These are phyloP conservation scores for Oligia fasciuncula DNA, from an alignment of 2,888 invertebrate species.

Conservation along the genomic window DNA sequence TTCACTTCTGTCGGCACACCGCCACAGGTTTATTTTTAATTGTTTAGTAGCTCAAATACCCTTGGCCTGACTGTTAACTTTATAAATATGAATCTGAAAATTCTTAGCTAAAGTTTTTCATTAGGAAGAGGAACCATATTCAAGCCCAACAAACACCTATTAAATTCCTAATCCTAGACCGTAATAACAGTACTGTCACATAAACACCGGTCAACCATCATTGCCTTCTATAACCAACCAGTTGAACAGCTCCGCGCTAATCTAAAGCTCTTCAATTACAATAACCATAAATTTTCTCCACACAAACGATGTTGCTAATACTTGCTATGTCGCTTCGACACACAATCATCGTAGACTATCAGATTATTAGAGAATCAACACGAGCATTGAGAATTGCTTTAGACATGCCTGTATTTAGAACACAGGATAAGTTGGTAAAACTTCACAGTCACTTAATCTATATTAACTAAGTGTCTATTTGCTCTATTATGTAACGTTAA, in stretches of 20 bases:
- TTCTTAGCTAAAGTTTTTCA: no score
- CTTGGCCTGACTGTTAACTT: not conserved
- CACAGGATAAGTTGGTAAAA: not conserved
- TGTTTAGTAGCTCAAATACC: not conserved
- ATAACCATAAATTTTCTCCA: slow-evolving; percentile 25
- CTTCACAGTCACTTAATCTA: no score
- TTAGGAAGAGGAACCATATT: not conserved
- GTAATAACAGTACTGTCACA: slow-evolving; percentile 10
- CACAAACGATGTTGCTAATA: slow-evolving; percentile 17
- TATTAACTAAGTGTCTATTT: no score
- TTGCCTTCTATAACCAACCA: not conserved
- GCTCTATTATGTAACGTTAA: no score
- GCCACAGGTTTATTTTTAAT: not conserved
- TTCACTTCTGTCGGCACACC: no score
- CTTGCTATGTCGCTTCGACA: not conserved
- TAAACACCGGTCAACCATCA: not conserved
- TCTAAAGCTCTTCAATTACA: slow-evolving; percentile 16
- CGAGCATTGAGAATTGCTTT: not conserved
- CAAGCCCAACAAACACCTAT: not conserved
- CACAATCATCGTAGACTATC: slow-evolving; percentile 17
- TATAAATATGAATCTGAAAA: not conserved
- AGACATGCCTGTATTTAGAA: not conserved
- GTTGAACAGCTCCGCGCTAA: slow-evolving; percentile 13
- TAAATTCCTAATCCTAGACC: not conserved
- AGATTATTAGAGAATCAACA: slow-evolving; percentile 12